These are phyloP conservation scores for Rynchops niger DNA, from an alignment of 2,113 vertebrate species.

Conservation along the genomic window DNA sequence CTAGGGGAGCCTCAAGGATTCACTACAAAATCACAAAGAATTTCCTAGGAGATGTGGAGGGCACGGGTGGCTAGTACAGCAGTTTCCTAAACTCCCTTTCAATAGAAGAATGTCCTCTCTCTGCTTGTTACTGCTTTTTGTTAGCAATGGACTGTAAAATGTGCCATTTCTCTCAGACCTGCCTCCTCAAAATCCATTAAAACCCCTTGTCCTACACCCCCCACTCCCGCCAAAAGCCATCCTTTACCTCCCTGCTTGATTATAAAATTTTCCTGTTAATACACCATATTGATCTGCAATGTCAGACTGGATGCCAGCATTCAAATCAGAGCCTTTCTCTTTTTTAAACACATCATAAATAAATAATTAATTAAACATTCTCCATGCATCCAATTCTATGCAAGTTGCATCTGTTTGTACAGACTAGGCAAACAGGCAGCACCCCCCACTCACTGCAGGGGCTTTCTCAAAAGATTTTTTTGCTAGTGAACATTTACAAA, in stretches of 20 bases:
- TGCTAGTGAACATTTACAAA: constrained; percentile 24
- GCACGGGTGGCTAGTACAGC: not conserved
- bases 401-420: constrained; percentile 4
- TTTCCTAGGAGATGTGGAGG: not conserved
- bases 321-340: not conserved
- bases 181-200: not conserved
- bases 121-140: not conserved
- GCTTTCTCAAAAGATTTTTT: constrained; percentile 12
- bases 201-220: not conserved
- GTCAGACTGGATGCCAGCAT: constrained; percentile 10
- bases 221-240: not conserved
- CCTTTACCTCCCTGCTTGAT: not conserved
- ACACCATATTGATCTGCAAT: constrained; percentile 37
- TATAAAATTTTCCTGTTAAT: not conserved
- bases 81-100: not conserved
- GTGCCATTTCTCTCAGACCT: not conserved
- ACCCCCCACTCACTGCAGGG: constrained; percentile 53
- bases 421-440: not conserved
- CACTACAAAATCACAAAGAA: constrained; percentile 7
- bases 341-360: constrained; percentile 27
- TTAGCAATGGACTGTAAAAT: not conserved
- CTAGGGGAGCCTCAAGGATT: not conserved
- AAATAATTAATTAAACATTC: not conserved
- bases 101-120: not conserved
- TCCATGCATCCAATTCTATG: not conserved